Evolutionary conservation across 2,113 vertebrate genomes (phyloP).

Genomic region (Alaudala cheleensis): DNA sequence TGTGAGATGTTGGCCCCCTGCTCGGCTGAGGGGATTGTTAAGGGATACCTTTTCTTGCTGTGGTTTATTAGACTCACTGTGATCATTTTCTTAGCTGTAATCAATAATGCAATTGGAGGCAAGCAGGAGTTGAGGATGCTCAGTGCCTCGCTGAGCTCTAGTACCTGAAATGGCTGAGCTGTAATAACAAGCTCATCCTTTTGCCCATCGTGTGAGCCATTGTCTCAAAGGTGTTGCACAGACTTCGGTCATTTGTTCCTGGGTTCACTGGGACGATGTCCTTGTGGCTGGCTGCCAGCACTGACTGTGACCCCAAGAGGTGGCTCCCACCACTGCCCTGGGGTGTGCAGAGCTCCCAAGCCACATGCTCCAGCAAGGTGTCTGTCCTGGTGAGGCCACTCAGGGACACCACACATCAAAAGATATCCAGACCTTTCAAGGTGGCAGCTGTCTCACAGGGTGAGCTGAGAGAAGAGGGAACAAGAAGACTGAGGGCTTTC

Average conservation of each 20-base stretch:
- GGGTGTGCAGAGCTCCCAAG: background rate
- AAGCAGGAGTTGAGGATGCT: background rate
- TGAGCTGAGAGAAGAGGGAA: background rate
- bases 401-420: background rate
- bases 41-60: background rate
- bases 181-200: background rate
- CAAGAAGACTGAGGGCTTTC: background rate
- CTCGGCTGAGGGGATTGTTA: background rate
- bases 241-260: background rate
- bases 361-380: background rate
- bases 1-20: background rate
- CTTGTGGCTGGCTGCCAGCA: background rate
- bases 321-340: background rate
- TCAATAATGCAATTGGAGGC: background rate
- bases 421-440: background rate
- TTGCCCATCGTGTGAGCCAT: background rate
- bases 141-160: background rate
- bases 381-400: background rate
- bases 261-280: background rate
- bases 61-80: background rate
- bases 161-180: background rate
- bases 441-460: background rate
- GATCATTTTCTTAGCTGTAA: background rate
- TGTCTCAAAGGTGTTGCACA: background rate
- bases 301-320: background rate